A percentile compares a stretch with the other conserved stretches of the same genome.
These are phyloP conservation scores for Gastracanthus pulcherrimus DNA, from an alignment of 2,888 invertebrate species.

Conservation along the genomic window DNA sequence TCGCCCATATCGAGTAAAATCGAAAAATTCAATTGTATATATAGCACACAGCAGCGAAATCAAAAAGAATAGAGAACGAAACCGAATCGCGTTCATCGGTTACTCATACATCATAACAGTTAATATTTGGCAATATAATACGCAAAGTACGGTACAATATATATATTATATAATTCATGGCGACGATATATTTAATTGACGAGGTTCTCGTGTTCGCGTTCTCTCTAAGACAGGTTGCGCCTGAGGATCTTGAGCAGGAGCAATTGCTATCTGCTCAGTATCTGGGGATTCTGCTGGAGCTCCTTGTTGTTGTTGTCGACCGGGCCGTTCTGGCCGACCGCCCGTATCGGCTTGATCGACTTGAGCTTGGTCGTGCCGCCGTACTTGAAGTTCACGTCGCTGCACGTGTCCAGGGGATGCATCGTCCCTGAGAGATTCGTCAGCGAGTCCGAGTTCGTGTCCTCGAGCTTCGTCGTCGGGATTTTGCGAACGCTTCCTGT, in stretches of 20 bases:
- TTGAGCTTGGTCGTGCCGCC: slow-evolving; percentile 90
- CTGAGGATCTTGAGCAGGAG: slow-evolving; percentile 60
- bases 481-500: slow-evolving; percentile 69
- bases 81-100: slow-evolving; percentile 24
- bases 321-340: slow-evolving; percentile 59
- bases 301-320: slow-evolving; percentile 68
- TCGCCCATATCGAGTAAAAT: slow-evolving; percentile 15
- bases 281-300: slow-evolving; percentile 69
- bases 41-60: slow-evolving; percentile 41
- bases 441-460: slow-evolving; percentile 77
- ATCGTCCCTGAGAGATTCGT: slow-evolving; percentile 75
- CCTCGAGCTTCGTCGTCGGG: slow-evolving; percentile 76
- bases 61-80: slow-evolving; percentile 36
- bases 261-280: slow-evolving; percentile 73
- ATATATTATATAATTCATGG: slow-evolving; percentile 45
- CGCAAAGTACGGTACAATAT: slow-evolving; percentile 40
- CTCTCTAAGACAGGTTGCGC: slow-evolving; percentile 51
- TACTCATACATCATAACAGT: slow-evolving; percentile 35
- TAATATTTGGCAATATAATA: slow-evolving; percentile 59
- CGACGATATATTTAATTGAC: slow-evolving; percentile 57
- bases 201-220: slow-evolving; percentile 31
- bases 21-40: slow-evolving; percentile 23
- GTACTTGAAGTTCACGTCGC: slow-evolving; percentile 88
- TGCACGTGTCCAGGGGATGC: slow-evolving; percentile 87
- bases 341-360: slow-evolving; percentile 81